A percentile compares a stretch with the other conserved stretches of the same genome.
phyloP scores from a whole-genome alignment of 2,113 vertebrate genomes.

The Syngnathus floridae region DNA sequence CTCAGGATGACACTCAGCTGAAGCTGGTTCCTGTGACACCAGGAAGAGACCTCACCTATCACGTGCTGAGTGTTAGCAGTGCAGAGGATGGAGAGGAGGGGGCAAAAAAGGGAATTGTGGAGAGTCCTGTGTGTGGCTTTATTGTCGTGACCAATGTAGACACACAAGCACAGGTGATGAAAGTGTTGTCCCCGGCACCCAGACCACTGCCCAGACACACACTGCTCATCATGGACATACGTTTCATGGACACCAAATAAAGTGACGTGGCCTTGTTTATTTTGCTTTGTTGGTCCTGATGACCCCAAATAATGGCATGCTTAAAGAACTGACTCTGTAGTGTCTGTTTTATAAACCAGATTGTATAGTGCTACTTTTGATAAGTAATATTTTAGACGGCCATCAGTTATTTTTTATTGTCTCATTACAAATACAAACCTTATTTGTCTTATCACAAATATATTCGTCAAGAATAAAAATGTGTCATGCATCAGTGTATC shows the following conservation, averaged over 20 bases:
- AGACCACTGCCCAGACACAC: constrained; percentile 89
- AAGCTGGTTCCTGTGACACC: constrained; percentile 94
- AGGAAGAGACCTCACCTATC: constrained; percentile 92
- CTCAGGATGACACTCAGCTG: constrained; percentile 95
- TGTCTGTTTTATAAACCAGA: constrained; percentile 10
- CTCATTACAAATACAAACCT: constrained; percentile 25
- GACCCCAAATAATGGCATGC: neutral
- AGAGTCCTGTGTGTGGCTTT: constrained; percentile 91
- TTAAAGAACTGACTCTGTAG: neutral
- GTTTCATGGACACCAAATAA: constrained; percentile 90
- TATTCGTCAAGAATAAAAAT: constrained; percentile 18
- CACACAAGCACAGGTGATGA: constrained; percentile 88
- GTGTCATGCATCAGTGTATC: no score
- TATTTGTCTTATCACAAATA: constrained; percentile 19
- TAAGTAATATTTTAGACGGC: constrained; percentile 9
- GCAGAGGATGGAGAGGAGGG: constrained; percentile 79
- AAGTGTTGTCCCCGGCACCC: constrained; percentile 87
- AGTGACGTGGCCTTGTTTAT: neutral
- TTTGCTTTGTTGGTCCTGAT: neutral
- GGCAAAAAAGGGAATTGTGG: constrained; percentile 66
- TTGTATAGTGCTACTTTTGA: constrained; percentile 13
- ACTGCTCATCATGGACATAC: constrained; percentile 97
- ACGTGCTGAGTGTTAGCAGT: constrained; percentile 90
- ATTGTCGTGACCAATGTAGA: constrained; percentile 93
- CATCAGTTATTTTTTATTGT: constrained; percentile 1